A percentile compares a stretch with the other conserved stretches of the same genome.
phyloP scores from a whole-genome alignment of 2,888 invertebrate genomes.

The Dromius quadrimaculatus region DNA sequence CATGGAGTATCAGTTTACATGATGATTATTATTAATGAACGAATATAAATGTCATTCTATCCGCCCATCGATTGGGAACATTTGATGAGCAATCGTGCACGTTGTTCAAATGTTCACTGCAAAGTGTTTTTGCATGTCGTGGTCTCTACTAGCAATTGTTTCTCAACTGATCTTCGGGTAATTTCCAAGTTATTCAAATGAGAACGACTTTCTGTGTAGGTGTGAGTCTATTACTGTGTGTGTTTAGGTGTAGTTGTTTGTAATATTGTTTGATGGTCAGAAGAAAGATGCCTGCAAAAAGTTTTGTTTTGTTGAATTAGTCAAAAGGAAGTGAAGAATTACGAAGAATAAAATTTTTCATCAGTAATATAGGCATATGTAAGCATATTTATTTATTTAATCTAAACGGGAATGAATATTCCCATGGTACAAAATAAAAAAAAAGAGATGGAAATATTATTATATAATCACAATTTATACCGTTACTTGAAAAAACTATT shows the following conservation, averaged over 20 bases:
- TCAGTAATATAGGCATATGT: too few species aligned
- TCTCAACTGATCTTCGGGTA: slow-evolving; percentile 15
- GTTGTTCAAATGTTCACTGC: slow-evolving; percentile 30
- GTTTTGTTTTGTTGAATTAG: too few species aligned
- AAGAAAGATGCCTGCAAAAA: background rate
- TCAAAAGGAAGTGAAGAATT: too few species aligned
- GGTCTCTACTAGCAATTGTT: slow-evolving; percentile 17
- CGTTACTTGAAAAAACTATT: too few species aligned
- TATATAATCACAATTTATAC: too few species aligned
- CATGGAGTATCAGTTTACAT: slow-evolving; percentile 23
- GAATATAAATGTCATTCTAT: background rate
- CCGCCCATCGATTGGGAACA: slow-evolving; percentile 29
- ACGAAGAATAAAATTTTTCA: too few species aligned
- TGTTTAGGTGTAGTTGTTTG: background rate
- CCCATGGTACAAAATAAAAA: too few species aligned
- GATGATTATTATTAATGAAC: slow-evolving; percentile 24
- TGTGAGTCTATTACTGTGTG: background rate
- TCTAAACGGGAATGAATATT: too few species aligned
- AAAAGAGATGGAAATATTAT: too few species aligned
- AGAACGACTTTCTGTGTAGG: background rate
- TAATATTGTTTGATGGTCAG: slow-evolving; percentile 9
- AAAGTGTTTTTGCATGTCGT: slow-evolving; percentile 40
- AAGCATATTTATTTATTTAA: too few species aligned
- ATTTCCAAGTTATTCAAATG: slow-evolving; percentile 40
- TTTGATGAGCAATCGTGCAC: slow-evolving; percentile 21